These are phyloP conservation scores for Pachyseris speciosa DNA, from an alignment of 64 coral and sea anemone genomes.

Conservation along the genomic window DNA sequence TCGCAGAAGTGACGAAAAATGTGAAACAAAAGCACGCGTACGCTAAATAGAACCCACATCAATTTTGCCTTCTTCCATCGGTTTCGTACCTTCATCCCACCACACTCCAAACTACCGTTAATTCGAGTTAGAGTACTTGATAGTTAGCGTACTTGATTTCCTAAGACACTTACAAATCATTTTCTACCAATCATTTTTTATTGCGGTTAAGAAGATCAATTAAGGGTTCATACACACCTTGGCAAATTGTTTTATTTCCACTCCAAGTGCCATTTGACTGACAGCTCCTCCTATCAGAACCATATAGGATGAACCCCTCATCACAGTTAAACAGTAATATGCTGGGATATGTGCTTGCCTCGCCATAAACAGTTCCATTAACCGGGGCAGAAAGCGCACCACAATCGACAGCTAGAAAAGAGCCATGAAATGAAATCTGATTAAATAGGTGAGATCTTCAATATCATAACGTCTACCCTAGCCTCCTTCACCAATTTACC, in stretches of 20 bases:
- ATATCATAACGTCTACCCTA: no score
- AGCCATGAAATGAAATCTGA: constrained; percentile 12
- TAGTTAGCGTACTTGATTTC: no score
- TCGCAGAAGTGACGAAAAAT: no score
- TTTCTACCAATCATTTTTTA: background rate
- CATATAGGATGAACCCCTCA: constrained; percentile 7
- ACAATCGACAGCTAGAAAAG: background rate
- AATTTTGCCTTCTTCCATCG: no score
- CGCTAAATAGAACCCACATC: no score
- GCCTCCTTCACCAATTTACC: no score
- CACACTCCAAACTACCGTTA: background rate
- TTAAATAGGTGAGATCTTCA: no score
- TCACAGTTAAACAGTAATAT: background rate
- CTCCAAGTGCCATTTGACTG: constrained; percentile 40
- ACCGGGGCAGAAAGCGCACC: background rate
- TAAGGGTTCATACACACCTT: background rate
- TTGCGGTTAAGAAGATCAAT: background rate
- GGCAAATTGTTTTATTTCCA: constrained; percentile 29
- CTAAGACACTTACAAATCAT: background rate
- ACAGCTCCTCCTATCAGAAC: constrained; percentile 25
- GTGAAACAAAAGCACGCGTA: no score
- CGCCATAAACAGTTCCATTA: background rate
- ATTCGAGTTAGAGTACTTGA: no score
- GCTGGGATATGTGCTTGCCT: background rate
- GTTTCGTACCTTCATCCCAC: no score